phyloP scores from a whole-genome alignment of 2,113 vertebrate genomes.

The Tiliqua scincoides region DNA sequence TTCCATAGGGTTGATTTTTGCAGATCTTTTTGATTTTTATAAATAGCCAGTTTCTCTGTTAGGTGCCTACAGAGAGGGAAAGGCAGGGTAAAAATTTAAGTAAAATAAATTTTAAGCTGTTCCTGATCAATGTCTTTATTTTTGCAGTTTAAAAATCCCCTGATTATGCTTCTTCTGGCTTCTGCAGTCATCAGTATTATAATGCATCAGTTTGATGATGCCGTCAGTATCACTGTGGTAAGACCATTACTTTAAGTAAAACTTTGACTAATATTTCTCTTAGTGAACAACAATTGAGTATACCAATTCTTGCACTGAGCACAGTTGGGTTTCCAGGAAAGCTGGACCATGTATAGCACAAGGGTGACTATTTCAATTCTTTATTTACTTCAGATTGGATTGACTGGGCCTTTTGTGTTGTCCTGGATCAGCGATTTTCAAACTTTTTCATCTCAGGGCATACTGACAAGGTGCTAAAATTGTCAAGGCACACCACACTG shows the following conservation, averaged over 20 bases:
- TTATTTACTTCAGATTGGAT: too few species aligned
- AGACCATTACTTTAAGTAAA: constrained; percentile 44
- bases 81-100: too few species aligned
- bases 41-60: background rate
- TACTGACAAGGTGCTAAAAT: too few species aligned
- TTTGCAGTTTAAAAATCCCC: constrained; percentile 97
- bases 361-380: too few species aligned
- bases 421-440: too few species aligned
- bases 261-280: background rate
- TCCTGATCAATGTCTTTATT: constrained; percentile 60
- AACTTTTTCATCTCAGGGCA: too few species aligned
- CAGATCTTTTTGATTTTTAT: background rate
- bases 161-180: constrained; percentile 95
- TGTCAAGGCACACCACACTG: too few species aligned
- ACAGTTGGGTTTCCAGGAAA: background rate
- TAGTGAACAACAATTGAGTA: background rate
- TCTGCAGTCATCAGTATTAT: constrained; percentile 96
- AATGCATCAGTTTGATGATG: constrained; percentile 98
- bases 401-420: too few species aligned
- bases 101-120: background rate
- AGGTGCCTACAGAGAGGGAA: too few species aligned
- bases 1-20: background rate
- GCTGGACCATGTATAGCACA: too few species aligned
- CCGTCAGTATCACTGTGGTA: constrained; percentile 99
- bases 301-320: background rate